phyloP scores from a whole-genome alignment of 2,113 vertebrate genomes.

The Oreocharis arfaki region DNA sequence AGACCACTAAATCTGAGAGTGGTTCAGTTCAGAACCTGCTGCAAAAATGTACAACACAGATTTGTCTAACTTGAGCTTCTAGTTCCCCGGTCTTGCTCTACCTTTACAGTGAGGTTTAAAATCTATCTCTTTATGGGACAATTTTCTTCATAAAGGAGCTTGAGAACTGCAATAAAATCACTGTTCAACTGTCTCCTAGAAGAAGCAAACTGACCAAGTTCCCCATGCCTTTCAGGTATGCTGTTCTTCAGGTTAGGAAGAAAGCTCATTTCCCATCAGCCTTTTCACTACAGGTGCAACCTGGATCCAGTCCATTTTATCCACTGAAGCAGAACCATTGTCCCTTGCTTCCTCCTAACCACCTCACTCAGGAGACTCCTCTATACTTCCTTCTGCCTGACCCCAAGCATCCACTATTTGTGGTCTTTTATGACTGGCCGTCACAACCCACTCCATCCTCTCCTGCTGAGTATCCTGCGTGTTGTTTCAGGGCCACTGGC shows the following conservation, averaged over 20 bases:
- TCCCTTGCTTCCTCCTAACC: neutral
- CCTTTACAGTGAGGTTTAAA: neutral
- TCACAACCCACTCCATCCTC: neutral
- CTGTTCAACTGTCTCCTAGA: neutral
- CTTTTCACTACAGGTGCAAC: neutral
- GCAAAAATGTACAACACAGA: neutral
- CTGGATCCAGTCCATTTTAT: neutral
- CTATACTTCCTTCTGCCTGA: neutral
- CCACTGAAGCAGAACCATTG: neutral
- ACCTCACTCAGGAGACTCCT: neutral
- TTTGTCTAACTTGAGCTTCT: neutral
- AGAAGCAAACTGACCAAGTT: neutral
- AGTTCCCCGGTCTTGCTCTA: neutral
- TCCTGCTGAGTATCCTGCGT: neutral
- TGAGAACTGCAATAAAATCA: neutral
- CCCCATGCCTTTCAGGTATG: neutral
- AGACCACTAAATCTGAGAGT: neutral
- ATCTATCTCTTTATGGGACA: neutral
- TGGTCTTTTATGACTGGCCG: neutral
- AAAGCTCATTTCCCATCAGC: neutral
- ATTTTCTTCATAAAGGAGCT: neutral
- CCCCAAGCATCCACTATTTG: accelerated
- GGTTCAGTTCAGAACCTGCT: neutral
- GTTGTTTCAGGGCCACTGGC: neutral
- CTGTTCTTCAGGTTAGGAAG: neutral